phyloP scores from a whole-genome alignment of 2,113 vertebrate species.

The Carollia perspicillata region DNA sequence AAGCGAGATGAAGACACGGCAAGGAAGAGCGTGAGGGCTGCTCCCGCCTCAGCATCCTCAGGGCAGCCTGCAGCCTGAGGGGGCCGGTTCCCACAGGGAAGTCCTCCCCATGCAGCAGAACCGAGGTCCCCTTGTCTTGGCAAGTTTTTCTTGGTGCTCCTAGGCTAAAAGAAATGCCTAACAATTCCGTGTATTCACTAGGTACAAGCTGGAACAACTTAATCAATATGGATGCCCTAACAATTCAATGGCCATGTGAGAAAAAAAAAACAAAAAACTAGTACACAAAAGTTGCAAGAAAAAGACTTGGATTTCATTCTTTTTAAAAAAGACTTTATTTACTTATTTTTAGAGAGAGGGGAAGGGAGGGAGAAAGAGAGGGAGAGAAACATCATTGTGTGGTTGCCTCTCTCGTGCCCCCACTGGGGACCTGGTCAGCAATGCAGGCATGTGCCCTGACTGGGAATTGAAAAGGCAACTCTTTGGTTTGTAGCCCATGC shows the following conservation, averaged over 20 bases:
- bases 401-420: no score
- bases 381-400: no score
- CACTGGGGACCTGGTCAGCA: no score
- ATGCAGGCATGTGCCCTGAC: no score
- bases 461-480: no score
- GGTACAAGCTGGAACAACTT: background rate
- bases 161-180: background rate
- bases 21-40: background rate
- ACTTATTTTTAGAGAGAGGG: no score
- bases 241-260: background rate
- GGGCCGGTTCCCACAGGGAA: background rate
- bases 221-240: background rate
- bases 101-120: background rate
- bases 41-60: background rate
- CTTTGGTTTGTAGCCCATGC: no score
- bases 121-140: background rate
- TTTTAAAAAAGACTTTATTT: no score
- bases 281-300: background rate
- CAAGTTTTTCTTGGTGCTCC: background rate
- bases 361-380: no score
- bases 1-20: background rate
- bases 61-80: background rate
- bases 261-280: background rate
- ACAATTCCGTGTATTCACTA: background rate
- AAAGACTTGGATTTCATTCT: background rate